phyloP scores from a whole-genome alignment of 2,797 vertebrate species.

The Alfaro cultratus region DNA sequence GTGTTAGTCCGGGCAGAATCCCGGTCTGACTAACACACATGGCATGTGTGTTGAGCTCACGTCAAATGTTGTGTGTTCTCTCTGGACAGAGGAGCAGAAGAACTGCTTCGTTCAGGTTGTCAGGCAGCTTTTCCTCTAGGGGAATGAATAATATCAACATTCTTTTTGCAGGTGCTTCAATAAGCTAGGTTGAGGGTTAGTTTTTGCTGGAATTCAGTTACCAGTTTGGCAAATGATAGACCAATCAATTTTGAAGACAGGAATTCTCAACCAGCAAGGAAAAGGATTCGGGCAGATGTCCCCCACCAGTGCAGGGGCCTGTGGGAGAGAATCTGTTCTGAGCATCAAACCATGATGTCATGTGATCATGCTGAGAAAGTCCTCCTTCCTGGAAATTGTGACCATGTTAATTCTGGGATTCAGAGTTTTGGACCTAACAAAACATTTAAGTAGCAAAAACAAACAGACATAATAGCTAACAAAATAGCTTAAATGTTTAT shows the following conservation, averaged over 20 bases:
- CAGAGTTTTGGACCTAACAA: not conserved
- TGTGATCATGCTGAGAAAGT: not conserved
- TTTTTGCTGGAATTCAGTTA: not conserved
- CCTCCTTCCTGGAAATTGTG: not conserved
- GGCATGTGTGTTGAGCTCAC: not conserved
- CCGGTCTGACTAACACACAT: not conserved
- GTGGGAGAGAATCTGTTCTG: not conserved
- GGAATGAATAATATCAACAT: not conserved
- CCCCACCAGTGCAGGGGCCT: not conserved
- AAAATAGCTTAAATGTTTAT: not conserved
- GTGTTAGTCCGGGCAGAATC: not conserved
- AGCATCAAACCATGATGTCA: not conserved
- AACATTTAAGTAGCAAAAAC: not conserved
- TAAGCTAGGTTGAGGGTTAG: not conserved
- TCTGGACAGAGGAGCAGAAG: not conserved
- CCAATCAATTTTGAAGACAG: not conserved
- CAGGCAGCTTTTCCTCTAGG: not conserved
- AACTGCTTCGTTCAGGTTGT: not conserved
- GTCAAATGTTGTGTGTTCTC: not conserved
- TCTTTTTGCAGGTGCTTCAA: not conserved
- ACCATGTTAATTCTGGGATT: not conserved
- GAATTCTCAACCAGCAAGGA: not conserved
- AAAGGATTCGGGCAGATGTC: not conserved
- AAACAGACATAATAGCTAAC: not conserved
- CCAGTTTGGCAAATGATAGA: not conserved